Conservation (phyloP, 2,888 invertebrate species). For the Autographa pulchrina region DNA sequence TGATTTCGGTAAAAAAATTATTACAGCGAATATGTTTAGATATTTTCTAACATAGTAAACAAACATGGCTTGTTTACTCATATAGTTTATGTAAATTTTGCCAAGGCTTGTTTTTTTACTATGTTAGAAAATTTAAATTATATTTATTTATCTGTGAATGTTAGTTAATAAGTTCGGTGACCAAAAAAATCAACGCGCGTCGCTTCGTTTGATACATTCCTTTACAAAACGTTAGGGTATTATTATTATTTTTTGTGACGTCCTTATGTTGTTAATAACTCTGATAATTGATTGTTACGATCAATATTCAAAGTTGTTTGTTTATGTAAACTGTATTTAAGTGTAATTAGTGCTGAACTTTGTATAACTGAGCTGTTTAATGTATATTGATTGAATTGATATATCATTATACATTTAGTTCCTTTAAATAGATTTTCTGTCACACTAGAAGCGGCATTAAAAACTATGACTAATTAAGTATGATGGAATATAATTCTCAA, state of each 20-base stretch:
- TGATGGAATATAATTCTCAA: neutral
- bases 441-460: neutral
- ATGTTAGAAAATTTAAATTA: neutral
- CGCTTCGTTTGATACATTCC: conserved; percentile 61
- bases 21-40: too few relatives aligned
- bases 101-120: conserved; percentile 10
- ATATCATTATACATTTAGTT: neutral
- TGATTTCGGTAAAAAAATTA: too few relatives aligned
- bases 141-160: neutral
- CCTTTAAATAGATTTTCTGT: neutral
- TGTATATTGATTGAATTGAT: neutral
- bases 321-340: conserved; percentile 22
- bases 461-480: neutral
- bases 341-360: conserved; percentile 40
- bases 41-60: conserved; percentile 3
- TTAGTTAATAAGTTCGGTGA: conserved; percentile 37
- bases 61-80: too few relatives aligned
- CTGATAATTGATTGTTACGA: conserved; percentile 28
- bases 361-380: neutral
- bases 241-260: conserved; percentile 35
- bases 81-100: too few relatives aligned
- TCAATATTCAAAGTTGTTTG: conserved; percentile 32
- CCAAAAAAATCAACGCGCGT: conserved; percentile 1
- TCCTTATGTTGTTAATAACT: conserved; percentile 33
- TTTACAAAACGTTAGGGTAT: conserved; percentile 35